phyloP scores from a whole-genome alignment of 53 echinoderm and acorn worm genomes.

The Zoroaster sp. region DNA sequence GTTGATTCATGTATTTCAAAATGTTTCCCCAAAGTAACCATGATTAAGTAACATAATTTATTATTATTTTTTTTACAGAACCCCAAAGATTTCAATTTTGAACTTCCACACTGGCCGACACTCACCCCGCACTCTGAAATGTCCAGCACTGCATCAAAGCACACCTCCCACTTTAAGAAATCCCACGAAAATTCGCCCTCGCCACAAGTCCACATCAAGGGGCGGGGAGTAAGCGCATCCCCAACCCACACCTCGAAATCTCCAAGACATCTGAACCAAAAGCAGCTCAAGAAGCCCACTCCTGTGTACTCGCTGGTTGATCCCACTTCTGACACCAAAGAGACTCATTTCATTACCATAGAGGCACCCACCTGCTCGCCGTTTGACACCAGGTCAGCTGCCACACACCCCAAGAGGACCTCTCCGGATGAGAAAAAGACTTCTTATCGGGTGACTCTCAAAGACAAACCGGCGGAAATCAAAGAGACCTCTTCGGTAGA shows the following conservation, averaged over 20 bases:
- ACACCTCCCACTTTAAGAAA: background rate
- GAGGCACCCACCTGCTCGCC: constrained; percentile 29
- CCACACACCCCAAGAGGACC: background rate
- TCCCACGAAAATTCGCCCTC: background rate
- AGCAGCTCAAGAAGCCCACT: background rate
- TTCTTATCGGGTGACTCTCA: constrained; percentile 35
- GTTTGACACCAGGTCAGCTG: constrained; percentile 12
- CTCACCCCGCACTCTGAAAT: constrained; percentile 2
- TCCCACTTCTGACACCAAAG: constrained; percentile 35
- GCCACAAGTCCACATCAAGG: constrained; percentile 15
- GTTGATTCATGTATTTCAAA: too few species aligned
- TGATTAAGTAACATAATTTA: background rate
- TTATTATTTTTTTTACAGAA: background rate
- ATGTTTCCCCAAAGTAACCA: too few species aligned
- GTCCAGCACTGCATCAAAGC: background rate
- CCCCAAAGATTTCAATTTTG: constrained; percentile 14
- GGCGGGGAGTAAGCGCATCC: background rate
- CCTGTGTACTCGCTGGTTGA: background rate
- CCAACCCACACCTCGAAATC: background rate
- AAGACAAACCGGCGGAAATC: constrained; percentile 19
- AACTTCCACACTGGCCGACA: constrained; percentile 47
- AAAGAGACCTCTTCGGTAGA: constrained; percentile 9
- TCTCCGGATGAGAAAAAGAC: background rate
- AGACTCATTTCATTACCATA: constrained; percentile 51
- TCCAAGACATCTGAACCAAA: background rate